Conservation (phyloP, 2,888 invertebrate genomes). For the Sialis fuliginosa region DNA sequence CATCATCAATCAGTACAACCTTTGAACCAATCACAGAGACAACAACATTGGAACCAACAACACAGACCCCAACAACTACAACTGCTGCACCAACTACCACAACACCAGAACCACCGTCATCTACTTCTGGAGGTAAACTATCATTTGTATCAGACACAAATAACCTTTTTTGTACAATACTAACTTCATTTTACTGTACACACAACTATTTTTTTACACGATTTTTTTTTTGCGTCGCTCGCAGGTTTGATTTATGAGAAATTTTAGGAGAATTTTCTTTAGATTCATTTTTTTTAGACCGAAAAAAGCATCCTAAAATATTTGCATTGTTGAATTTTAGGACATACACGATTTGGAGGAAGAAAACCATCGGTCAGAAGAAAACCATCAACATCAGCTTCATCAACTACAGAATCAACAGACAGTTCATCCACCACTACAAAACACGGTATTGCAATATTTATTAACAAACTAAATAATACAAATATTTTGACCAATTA, state of each 20-base stretch:
- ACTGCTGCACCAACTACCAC: constrained; percentile 36
- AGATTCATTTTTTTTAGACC: no score
- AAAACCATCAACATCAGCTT: background rate
- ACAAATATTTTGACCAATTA: no score
- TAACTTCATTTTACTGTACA: background rate
- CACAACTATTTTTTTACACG: no score
- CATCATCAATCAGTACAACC: constrained; percentile 16
- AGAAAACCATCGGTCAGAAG: background rate
- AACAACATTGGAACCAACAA: constrained; percentile 30
- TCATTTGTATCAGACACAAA: background rate
- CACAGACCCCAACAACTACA: constrained; percentile 34
- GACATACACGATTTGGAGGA: background rate
- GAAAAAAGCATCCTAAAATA: no score
- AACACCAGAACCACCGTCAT: constrained; percentile 26
- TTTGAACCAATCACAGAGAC: constrained; percentile 25
- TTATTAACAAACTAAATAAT: no score
- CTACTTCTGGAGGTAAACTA: constrained; percentile 22
- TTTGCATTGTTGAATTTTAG: background rate
- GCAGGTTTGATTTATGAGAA: no score
- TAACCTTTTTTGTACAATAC: background rate
- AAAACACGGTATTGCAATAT: no score
- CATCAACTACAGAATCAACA: constrained; percentile 6
- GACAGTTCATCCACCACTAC: background rate
- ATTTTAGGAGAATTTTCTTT: no score
- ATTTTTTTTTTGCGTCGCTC: no score